A percentile compares a stretch with the other conserved stretches of the same genome.
These are phyloP conservation scores for Mythimna loreyi DNA, from an alignment of 2,888 invertebrate species.

Conservation along the genomic window DNA sequence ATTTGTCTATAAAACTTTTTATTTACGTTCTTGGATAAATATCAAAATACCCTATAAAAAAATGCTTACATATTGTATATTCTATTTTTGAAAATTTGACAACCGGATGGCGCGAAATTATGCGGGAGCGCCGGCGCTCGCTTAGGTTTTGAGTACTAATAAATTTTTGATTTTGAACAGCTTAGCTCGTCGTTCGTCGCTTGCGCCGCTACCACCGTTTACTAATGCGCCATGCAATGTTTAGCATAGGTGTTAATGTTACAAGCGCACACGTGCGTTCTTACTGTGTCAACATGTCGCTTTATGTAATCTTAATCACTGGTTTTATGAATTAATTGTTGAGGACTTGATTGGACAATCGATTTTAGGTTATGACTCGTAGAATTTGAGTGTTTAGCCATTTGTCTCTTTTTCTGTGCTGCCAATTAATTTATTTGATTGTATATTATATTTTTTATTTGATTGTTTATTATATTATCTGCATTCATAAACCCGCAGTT, in stretches of 20 bases:
- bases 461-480: too few relatives aligned
- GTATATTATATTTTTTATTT: too few relatives aligned
- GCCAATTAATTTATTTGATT: not conserved
- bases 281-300: constrained; percentile 51
- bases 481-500: not conserved
- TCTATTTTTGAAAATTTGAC: too few relatives aligned
- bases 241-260: constrained; percentile 58
- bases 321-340: constrained; percentile 14
- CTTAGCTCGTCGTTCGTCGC: constrained; percentile 7
- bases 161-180: too few relatives aligned
- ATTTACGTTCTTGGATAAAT: too few relatives aligned
- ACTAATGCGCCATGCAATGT: constrained; percentile 58
- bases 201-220: constrained; percentile 42
- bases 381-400: not conserved
- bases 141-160: too few relatives aligned
- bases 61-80: too few relatives aligned
- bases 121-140: too few relatives aligned
- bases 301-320: constrained; percentile 51
- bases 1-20: too few relatives aligned
- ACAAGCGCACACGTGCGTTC: constrained; percentile 49
- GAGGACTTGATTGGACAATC: constrained; percentile 23
- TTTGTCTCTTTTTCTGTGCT: not conserved
- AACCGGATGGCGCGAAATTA: too few relatives aligned
- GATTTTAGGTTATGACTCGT: not conserved
- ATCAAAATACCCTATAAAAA: too few relatives aligned